These are phyloP conservation scores for Neotoxoptera formosana DNA, from an alignment of 1,140 invertebrate genomes.

Conservation along the genomic window DNA sequence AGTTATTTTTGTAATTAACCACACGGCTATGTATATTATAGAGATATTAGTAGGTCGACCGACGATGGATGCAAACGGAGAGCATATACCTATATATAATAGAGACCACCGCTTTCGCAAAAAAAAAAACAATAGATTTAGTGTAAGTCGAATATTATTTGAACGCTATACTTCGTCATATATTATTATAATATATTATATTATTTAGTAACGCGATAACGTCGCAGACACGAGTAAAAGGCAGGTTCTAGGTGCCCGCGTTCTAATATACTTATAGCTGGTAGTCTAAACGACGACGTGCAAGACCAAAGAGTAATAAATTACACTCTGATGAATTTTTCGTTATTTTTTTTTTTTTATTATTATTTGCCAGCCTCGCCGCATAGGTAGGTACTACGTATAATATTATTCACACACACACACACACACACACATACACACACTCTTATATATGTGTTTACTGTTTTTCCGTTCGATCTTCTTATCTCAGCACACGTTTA, in stretches of 20 bases:
- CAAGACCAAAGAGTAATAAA: neutral
- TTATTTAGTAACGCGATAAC: neutral
- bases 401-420: neutral
- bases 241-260: neutral
- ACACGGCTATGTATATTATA: neutral
- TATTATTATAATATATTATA: neutral
- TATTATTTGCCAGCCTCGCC: neutral
- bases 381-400: too few relatives aligned
- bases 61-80: neutral
- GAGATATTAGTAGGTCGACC: neutral
- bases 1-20: neutral
- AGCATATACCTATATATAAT: neutral
- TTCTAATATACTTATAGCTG: neutral
- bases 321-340: neutral
- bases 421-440: too few relatives aligned
- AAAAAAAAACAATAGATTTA: neutral
- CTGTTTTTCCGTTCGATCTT: neutral
- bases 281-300: neutral
- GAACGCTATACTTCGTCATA: neutral
- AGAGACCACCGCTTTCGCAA: neutral
- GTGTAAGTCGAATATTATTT: neutral
- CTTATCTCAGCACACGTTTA: neutral
- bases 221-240: neutral
- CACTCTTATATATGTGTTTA: neutral
- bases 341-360: neutral